Evolutionary conservation across 2,888 invertebrate genomes (phyloP), one percentile per base, ranked within the genome.

Genomic region (Adelphocoris suturalis): DNA sequence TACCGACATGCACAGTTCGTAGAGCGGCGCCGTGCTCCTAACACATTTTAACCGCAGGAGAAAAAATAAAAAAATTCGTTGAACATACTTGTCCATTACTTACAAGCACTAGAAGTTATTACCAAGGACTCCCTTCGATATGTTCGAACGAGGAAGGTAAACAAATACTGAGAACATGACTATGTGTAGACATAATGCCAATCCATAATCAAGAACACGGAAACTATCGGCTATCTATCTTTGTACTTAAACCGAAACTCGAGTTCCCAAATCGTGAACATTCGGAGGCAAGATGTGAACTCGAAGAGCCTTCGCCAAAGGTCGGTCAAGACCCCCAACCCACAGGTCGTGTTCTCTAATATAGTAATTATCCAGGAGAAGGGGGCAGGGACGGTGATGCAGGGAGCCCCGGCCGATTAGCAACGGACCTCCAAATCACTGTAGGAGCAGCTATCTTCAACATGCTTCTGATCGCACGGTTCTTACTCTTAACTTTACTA

Each of bases 361-460:
- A 82, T 82, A 82, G 82, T 82, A 82, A 82, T 82, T 82, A 82
- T 48, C 48, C 52, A 19, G 19, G 68, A 37, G 68, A n/a, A 68
- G 68, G 68, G 23, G 82, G 52, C 27, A 13, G 48, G 52, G 7
- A 27, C n/a, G 37, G 13, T n/a, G 82, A 82, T 52, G 80, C 47
- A 52, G 78, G 82, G 47, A 82, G 82, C 82, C 47, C 47, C 4
- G 19, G 47, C 52, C 82, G 82, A 82, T 82, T 82, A 82, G 82
- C 82, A 82, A 82, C 82, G 82, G 82, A 82, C 68, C 68, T 82
- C 82, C 82, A 52, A 82, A 82, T 52, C 82, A 82, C 82, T 82
- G 52, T 52, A 52, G 46, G 78, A 78, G 78, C 46, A 78, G 46
- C 78, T 47, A 78, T 78, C 78, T 78, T 78, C 78, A 47, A 78